A percentile compares a stretch with the other conserved stretches of the same genome.
Conservation (phyloP, 2,113 vertebrate species). For the Dipodomys spectabilis region DNA sequence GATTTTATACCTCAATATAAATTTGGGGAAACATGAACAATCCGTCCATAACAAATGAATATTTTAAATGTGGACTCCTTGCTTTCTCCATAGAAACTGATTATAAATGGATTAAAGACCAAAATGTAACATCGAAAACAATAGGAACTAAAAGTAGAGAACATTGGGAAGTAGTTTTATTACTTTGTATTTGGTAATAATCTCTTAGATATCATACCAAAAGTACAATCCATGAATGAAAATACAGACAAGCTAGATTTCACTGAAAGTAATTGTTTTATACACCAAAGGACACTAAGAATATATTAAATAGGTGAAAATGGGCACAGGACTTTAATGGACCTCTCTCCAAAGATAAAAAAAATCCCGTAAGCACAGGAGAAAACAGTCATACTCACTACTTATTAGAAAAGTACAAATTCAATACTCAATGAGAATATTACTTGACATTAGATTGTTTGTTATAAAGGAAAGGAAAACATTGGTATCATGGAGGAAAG, state of each 20-base stretch:
- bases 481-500: background rate
- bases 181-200: background rate
- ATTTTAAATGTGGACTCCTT: background rate
- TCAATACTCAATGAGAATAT: background rate
- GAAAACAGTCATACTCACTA: background rate
- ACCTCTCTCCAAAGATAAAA: background rate
- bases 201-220: background rate
- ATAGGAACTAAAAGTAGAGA: constrained; percentile 22
- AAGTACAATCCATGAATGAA: background rate
- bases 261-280: background rate
- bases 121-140: background rate
- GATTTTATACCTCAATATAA: no score
- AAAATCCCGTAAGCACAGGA: background rate
- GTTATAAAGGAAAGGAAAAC: background rate
- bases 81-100: background rate
- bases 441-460: background rate
- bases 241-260: background rate
- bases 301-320: background rate
- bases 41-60: no score
- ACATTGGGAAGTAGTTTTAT: background rate
- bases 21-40: no score
- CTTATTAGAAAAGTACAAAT: background rate
- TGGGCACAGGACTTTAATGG: background rate
- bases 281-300: background rate
- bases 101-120: background rate